Conservation (phyloP, 2,888 invertebrate genomes). For the Coenonympha arcania region DNA sequence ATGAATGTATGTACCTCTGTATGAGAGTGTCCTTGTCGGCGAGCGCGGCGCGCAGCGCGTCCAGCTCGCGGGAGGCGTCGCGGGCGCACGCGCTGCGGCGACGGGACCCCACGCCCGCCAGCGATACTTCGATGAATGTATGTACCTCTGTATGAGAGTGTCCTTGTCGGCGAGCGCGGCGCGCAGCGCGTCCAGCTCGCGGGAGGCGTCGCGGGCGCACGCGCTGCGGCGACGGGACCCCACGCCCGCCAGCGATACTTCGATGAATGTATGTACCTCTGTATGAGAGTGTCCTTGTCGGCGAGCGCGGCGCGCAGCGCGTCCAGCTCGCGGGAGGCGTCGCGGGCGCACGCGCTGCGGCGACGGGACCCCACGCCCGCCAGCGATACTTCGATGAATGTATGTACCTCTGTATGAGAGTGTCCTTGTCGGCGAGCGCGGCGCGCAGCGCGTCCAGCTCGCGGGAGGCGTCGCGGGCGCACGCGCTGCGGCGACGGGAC, state of each 20-base stretch:
- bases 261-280: no score
- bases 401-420: slow-evolving; percentile 80
- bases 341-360: slow-evolving; percentile 53
- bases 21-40: slow-evolving; percentile 88
- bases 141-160: slow-evolving; percentile 80
- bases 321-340: slow-evolving; percentile 69
- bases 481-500: slow-evolving; percentile 53
- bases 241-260: slow-evolving; percentile 75
- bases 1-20: no score
- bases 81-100: slow-evolving; percentile 56
- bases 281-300: slow-evolving; percentile 86
- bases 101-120: slow-evolving; percentile 60
- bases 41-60: slow-evolving; percentile 81
- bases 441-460: slow-evolving; percentile 77
- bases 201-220: slow-evolving; percentile 53
- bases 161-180: slow-evolving; percentile 84
- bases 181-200: slow-evolving; percentile 77
- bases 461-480: slow-evolving; percentile 53
- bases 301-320: slow-evolving; percentile 80
- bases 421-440: slow-evolving; percentile 85
- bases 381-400: no score
- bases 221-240: slow-evolving; percentile 55
- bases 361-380: slow-evolving; percentile 53
- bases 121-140: no score
- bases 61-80: slow-evolving; percentile 57